Conservation (phyloP, 2,888 invertebrate species). For the Dryobotodes eremita region DNA sequence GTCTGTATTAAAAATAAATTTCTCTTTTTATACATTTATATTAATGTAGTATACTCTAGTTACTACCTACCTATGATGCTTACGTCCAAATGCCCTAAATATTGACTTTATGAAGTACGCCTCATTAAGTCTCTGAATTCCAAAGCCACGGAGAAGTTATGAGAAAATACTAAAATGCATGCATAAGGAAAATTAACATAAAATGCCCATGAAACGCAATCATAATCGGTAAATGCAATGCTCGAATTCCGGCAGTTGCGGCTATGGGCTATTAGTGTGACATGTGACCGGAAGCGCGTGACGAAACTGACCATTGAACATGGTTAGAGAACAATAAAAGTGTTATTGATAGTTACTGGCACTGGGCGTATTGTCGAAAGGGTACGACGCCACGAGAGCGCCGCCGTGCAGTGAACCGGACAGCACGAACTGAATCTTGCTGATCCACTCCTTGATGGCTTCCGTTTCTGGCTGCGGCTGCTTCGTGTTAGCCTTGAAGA, state of each 20-base stretch:
- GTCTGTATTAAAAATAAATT: background rate
- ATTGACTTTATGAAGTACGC: background rate
- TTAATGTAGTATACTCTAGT: background rate
- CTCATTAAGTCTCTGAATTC: background rate
- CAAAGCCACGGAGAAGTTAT: background rate
- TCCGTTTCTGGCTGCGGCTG: slow-evolving; percentile 98
- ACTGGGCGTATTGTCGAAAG: slow-evolving; percentile 98
- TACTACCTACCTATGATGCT: background rate
- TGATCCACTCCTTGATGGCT: slow-evolving; percentile 98
- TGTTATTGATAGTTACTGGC: slow-evolving; percentile 92
- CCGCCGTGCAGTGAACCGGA: slow-evolving; percentile 99
- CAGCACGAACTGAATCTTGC: slow-evolving; percentile 97
- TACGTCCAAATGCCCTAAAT: background rate
- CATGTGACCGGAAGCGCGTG: slow-evolving; percentile 51
- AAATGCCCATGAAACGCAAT: slow-evolving; percentile 18
- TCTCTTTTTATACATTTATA: background rate
- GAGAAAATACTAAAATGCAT: background rate
- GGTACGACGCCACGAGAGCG: slow-evolving; percentile 98
- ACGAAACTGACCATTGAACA: slow-evolving; percentile 37
- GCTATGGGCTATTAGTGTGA: slow-evolving; percentile 2
- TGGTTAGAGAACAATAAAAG: slow-evolving; percentile 35
- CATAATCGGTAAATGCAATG: slow-evolving; percentile 22
- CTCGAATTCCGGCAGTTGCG: slow-evolving; percentile 24
- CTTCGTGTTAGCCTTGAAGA: slow-evolving; percentile 96
- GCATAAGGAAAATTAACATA: slow-evolving; percentile 11